These are phyloP conservation scores for rabbit (Oryctolagus cuniculus) DNA, from an alignment of 2,113 vertebrate species.

Conservation along the genomic window mOryCun1.1 NC_091434.1:87750001-87750500, in stretches of 20 bases:
- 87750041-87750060: not conserved
- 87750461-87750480: not conserved
- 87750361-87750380: not conserved
- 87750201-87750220: not conserved
- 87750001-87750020: not conserved
- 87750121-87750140: not conserved
- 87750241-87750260: not conserved
- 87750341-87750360: not conserved
- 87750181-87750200: not conserved
- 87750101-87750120: not conserved
- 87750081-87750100: not conserved
- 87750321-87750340: not conserved
- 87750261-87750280: not conserved
- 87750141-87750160: not conserved
- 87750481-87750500: not conserved
- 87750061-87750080: not conserved
- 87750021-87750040: not conserved
- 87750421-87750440: not conserved
- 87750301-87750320: not conserved
- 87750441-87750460: not conserved
- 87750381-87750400: not conserved
- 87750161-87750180: not conserved
- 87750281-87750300: not conserved
- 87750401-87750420: constrained; percentile 4
- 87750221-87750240: not conserved